A percentile compares a stretch with the other conserved stretches of the same genome.
Conservation (phyloP, 2,888 invertebrate species). For the Hipparchia sbordonii region DNA sequence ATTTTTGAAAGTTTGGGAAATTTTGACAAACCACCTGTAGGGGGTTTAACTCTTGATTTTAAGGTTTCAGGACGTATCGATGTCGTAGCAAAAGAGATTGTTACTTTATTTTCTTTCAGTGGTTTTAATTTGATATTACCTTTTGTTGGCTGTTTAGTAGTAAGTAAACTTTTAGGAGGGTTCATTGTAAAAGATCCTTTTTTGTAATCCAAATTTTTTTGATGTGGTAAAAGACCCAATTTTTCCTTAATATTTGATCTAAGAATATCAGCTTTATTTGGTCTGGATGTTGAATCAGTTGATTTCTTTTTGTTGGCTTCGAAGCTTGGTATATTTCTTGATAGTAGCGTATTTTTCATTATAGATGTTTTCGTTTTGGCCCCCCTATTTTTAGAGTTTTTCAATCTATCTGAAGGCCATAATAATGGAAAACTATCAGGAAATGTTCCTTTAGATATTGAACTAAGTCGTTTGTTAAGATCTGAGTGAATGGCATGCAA, state of each 20-base stretch:
- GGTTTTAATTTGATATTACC: constrained; percentile 13
- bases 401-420: neutral
- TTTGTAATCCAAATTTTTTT: constrained; percentile 11
- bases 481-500: constrained; percentile 61
- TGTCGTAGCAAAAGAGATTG: constrained; percentile 48
- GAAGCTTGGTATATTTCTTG: neutral
- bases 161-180: constrained; percentile 4
- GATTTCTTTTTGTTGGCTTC: constrained; percentile 9
- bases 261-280: constrained; percentile 11
- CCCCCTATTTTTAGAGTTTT: neutral
- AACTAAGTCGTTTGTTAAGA: constrained; percentile 61
- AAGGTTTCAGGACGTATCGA: constrained; percentile 37
- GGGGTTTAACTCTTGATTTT: constrained; percentile 5
- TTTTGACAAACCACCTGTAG: constrained; percentile 5
- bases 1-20: constrained; percentile 7
- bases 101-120: constrained; percentile 46
- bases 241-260: constrained; percentile 5
- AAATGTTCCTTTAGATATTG: constrained; percentile 44
- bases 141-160: neutral
- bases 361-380: neutral
- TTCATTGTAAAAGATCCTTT: neutral
- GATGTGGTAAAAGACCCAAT: neutral
- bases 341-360: neutral
- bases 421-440: neutral
- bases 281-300: neutral